phyloP scores from a whole-genome alignment of 2,797 vertebrate species.

The Gallinago nigripennis region DNA sequence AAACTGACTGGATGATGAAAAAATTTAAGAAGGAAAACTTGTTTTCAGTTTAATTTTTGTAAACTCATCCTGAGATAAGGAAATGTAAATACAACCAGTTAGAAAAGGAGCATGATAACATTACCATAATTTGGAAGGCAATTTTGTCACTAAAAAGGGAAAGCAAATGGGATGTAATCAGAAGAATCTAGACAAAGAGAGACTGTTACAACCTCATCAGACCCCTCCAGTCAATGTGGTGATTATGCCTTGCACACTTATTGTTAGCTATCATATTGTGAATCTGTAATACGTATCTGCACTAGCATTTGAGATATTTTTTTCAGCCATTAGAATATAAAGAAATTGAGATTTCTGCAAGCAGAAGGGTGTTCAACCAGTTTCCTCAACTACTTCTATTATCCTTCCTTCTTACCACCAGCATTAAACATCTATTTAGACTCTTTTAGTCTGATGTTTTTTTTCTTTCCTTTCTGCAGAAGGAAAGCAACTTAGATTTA shows the following conservation, averaged over 20 bases:
- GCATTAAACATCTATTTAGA: background rate
- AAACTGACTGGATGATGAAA: background rate
- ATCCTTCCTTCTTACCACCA: background rate
- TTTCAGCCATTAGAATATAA: background rate
- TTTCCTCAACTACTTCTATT: background rate
- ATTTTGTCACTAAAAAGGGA: slow-evolving; percentile 18
- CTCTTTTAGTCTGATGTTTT: background rate
- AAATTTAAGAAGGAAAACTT: background rate
- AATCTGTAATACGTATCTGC: background rate
- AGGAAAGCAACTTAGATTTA: slow-evolving; percentile 13
- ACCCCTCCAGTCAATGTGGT: background rate
- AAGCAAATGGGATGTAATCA: slow-evolving; percentile 36
- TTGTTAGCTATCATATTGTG: background rate
- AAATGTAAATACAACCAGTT: slow-evolving; percentile 38
- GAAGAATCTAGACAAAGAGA: slow-evolving; percentile 25
- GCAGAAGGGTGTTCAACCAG: background rate
- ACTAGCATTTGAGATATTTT: background rate
- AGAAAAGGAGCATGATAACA: slow-evolving; percentile 24
- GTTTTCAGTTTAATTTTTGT: background rate
- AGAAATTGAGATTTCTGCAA: background rate
- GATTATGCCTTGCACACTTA: background rate
- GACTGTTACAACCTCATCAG: slow-evolving; percentile 12
- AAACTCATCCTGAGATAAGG: background rate
- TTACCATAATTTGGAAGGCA: slow-evolving; percentile 52
- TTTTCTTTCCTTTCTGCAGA: background rate